Evolutionary conservation across 1,140 invertebrate species (phyloP).

Genomic region (Sycobia sp.): DNA sequence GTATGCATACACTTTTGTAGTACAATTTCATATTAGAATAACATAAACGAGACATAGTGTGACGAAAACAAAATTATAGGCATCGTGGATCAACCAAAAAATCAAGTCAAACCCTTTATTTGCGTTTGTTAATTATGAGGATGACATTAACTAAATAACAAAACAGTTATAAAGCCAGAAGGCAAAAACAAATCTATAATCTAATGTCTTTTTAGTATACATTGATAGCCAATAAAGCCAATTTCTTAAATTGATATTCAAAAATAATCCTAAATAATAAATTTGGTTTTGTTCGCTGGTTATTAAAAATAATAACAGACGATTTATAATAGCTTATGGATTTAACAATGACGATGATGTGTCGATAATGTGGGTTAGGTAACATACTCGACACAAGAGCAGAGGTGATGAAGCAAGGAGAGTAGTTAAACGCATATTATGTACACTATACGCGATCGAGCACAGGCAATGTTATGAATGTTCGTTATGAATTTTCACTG

Average conservation of each 20-base stretch:
- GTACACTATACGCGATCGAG: conserved; percentile 2
- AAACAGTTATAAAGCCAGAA: conserved; percentile 8
- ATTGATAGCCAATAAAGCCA: conserved; percentile 6
- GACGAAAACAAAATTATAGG: background rate
- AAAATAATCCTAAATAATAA: background rate
- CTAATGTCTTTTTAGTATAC: no score
- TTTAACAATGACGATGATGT: conserved; percentile 17
- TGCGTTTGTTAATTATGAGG: background rate
- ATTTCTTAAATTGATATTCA: conserved; percentile 9
- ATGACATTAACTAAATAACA: background rate
- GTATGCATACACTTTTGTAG: background rate
- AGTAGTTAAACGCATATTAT: conserved; percentile 10
- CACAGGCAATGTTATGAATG: background rate
- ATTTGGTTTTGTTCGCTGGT: background rate
- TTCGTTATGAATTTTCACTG: no score
- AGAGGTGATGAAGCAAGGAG: conserved; percentile 1
- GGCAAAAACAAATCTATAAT: conserved; percentile 4
- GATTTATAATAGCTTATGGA: conserved; percentile 1
- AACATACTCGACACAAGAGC: conserved; percentile 13
- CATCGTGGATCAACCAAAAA: background rate
- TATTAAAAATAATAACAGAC: background rate
- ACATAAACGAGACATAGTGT: background rate
- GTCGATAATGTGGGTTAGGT: conserved; percentile 5
- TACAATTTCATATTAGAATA: background rate
- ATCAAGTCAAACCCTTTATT: background rate